Base-by-base conservation (phyloP, 1,140 invertebrate genomes). In the Drosophila novamexicana region DNA sequence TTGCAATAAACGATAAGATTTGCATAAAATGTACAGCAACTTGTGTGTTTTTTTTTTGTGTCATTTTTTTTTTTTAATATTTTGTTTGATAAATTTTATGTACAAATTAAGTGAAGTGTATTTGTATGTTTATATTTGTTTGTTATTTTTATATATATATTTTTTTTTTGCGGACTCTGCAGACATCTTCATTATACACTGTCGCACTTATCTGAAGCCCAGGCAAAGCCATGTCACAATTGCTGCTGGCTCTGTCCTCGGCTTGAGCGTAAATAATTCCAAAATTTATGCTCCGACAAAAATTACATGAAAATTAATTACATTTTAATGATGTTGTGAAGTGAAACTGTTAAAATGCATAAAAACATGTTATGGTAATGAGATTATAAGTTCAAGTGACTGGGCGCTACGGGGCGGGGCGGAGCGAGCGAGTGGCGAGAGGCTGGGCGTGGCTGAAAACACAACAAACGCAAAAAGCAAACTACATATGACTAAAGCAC, bases 251-350 rank as follows among this genome's bases (percentile, higher is more conserved):
- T 75, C 73, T 89, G 89, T 79, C 79, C 85, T 91, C 75, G 78
- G 77, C 82, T 91, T 91, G 77, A 84, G 85, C 72, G 77, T 77
- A 90, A 91, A 91, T 91, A 91, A 91, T 91, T 91, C 90, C 90
- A 91, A 91, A 91, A 91, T 91, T 90, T 91, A 91, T 91, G 90
- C 86, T 91, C 90, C 90, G 90, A 91, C 85, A 91, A 91, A 91
- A 91, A 91, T 91, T 90, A 78, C 86, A 91, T 78, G 84, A 85
- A 85, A 80, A 77, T 81, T 84, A 84, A 81, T 91, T 88, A 88
- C 75, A 88, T 78, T 86, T 90, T 75, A 88, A 86, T 83, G 76
- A 86, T 79, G 82, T 80, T 59, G 66, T 80, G 64, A 47, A 53
- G 71, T 75, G 66, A 75, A 59, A 75, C 58, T 75, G 72, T 70